Conservation (phyloP, 2,888 invertebrate species). For the Trichogramma evanescens region DNA sequence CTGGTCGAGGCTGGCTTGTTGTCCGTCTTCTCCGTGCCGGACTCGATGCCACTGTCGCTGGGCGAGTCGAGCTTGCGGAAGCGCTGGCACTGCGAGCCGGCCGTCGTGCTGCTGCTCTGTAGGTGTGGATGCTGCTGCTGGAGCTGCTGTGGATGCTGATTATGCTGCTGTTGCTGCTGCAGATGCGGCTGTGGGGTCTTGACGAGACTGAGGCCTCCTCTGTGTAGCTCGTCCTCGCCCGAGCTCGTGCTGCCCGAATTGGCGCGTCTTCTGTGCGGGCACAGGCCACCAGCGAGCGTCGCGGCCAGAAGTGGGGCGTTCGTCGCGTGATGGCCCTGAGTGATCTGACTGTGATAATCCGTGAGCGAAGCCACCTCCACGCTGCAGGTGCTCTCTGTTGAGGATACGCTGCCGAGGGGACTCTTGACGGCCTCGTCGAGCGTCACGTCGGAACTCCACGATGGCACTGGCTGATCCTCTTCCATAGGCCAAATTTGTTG, state of each 20-base stretch:
- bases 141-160: neutral
- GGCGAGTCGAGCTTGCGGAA: constrained; percentile 85
- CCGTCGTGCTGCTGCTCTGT: neutral
- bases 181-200: constrained; percentile 43
- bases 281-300: constrained; percentile 63
- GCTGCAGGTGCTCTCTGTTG: constrained; percentile 76
- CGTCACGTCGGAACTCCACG: constrained; percentile 64
- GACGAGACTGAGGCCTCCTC: constrained; percentile 35
- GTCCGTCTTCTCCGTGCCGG: constrained; percentile 82
- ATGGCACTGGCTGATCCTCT: constrained; percentile 61
- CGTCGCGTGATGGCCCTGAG: constrained; percentile 57
- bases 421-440: constrained; percentile 79
- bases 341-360: constrained; percentile 51
- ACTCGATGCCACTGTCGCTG: constrained; percentile 89
- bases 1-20: constrained; percentile 49
- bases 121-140: neutral
- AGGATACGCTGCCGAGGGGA: constrained; percentile 80
- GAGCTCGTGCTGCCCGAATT: constrained; percentile 66
- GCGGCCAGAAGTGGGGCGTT: constrained; percentile 69
- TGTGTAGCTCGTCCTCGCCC: constrained; percentile 63
- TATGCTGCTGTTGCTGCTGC: neutral
- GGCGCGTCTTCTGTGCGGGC: constrained; percentile 67
- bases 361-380: constrained; percentile 57
- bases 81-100: constrained; percentile 50
- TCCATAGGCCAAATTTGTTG: constrained; percentile 62